Evolutionary conservation across 2,113 vertebrate genomes (phyloP).

Genomic region (Trochalopteron elliotii): DNA sequence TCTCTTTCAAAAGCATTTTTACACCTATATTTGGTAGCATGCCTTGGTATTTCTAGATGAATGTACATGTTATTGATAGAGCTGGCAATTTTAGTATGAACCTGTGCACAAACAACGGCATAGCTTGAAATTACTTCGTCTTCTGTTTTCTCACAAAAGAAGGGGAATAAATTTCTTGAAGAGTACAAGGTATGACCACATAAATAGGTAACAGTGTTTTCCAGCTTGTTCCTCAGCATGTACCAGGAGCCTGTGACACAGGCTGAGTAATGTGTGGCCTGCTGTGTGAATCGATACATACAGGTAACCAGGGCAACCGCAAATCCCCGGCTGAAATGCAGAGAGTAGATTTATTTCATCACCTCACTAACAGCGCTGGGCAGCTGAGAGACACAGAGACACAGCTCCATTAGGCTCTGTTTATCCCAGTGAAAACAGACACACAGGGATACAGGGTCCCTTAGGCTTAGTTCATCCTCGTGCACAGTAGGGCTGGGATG

Average conservation of each 20-base stretch:
- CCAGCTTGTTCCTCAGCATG: neutral
- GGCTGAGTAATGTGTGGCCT: neutral
- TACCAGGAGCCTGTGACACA: neutral
- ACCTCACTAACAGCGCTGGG: accelerated
- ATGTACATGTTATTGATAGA: neutral
- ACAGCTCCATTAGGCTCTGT: neutral
- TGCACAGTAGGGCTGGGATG: accelerated
- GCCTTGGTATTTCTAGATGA: neutral
- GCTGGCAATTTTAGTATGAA: neutral
- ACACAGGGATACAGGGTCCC: accelerated
- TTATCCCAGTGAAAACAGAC: neutral
- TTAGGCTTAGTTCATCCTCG: neutral
- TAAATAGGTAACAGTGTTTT: neutral
- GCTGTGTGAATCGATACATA: accelerated
- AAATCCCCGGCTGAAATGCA: neutral
- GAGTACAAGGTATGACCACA: neutral
- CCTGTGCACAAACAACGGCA: neutral
- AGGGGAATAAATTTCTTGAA: neutral
- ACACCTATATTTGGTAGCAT: neutral
- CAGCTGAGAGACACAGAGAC: neutral
- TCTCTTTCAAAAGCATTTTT: neutral
- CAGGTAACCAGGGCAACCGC: neutral
- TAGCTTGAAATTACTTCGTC: neutral
- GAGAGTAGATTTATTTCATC: neutral
- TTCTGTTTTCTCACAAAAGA: neutral